Base-by-base conservation (phyloP, 1,140 invertebrate genomes). In the Gonioctena quinquepunctata region DNA sequence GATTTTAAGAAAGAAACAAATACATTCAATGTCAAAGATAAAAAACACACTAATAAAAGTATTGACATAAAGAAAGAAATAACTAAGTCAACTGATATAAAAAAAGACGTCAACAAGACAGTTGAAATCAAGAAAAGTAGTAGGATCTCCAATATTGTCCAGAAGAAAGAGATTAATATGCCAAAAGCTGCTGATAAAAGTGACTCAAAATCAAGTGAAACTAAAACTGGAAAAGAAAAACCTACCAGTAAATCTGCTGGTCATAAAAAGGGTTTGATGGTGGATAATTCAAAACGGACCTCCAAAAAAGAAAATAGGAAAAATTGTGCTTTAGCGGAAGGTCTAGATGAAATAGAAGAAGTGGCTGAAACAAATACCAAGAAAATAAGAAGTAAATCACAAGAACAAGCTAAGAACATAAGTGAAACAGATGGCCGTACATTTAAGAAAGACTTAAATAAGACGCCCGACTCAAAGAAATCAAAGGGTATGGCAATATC, bases 61-160 rank as follows among this genome's bases (percentile, higher is more conserved):
- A 6, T 71, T 0, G 67, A 64, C 27, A 18, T 74, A 4, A 74
- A 71, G 13, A 70, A 57, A 16, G 66, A 71, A 23, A 27, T 74
- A 33, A 71, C 13, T 5, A 62, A 69, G 8, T 69, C 70, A 42
- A 74, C 33, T 22, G 33, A 66, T n/a, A 62, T 25, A 25, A 69
- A 60, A 18, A 69, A 66, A 66, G 26, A 66, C 6, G 3, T 26
- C 18, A 52, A 52, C 18, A 26, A 26, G 19, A 54, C 50, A 16
- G 42, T 49, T 18, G 63, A 66, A 28, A 26, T 52, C 13, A 66
- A 66, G 21, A 66, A 54, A 18, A 66, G 48, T 54, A 54, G n/a
- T n/a, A 66, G 60, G 18, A 42, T 62, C 3, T 62, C 63, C 0
- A 66, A 66, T 11, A 11, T 66, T 7, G 50, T 54, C 27, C 8